Base-by-base conservation (phyloP, 2,113 vertebrate species). In the Gambusia affinis region DNA sequence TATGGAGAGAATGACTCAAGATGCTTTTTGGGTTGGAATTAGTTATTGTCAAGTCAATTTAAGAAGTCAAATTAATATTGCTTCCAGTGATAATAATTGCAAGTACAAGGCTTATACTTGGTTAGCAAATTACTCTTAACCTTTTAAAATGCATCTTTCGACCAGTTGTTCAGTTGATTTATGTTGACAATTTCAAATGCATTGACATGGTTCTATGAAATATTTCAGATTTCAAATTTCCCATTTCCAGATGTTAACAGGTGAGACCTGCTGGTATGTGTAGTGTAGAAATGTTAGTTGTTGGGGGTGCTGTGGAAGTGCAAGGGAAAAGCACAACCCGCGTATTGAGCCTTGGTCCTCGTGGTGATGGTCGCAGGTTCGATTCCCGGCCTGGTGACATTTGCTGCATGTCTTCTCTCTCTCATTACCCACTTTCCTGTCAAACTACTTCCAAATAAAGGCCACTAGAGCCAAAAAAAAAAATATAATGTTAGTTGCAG, bases 11-110 rank as follows among this genome's bases (percentile, higher is more conserved):
- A 73, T 60, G 54, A 24, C 39, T 28, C 51, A 27, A 35, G 60
- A 30, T n/a, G 22, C 79, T 79, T 80, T 22, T 37, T 60, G 75
- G 73, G 62, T 60, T 7, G 31, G 64, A 67, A 28, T 70, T 75
- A 75, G 24, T 71, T 64, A 75, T 17, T 81, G 70, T 89, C n/a
- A n/a, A 1, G 63, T 35, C 66, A 71, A 54, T 4, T 17, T 1
- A 63, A 24, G 14, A 81, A n/a, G 33, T 64, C 62, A 15, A 7
- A 47, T 8, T 12, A 66, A 64, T 60, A 61, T 31, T 54, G 51
- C 2, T 57, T 57, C 17, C 8, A n/a, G 17, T n/a, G 17, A 10
- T 8, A 57, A 57, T 57, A 57, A 10, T 57, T 57, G 22, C 22
- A 57, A 57, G 22, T 57, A 8, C 17, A 17, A 24, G 51, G 24